Base-by-base conservation (phyloP, 2,113 vertebrate genomes). In the Erpornis zantholeuca region DNA sequence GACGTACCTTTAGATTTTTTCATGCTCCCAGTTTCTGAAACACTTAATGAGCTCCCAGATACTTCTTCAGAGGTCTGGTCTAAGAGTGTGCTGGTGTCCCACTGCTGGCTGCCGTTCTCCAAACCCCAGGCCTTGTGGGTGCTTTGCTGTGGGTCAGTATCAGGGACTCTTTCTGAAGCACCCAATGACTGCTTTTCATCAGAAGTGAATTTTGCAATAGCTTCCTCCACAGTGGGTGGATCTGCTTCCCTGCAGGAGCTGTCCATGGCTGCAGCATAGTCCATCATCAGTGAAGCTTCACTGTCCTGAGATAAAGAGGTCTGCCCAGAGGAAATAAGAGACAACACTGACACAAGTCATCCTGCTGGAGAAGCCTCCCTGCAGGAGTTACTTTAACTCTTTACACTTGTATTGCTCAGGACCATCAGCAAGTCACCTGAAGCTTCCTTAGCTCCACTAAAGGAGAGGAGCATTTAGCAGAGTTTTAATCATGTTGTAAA, bases 201-300 rank as follows among this genome's bases (percentile, higher is more conserved):
- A 7, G 64, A 88, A 3, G 82, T 56, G 49, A 91, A 95, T 10
- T 97, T 76, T 22, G 83, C 80, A 2, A 64, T n/a, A 2, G 96
- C 81, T 2, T 83, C 84, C 40, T 96, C 97, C 6, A 50, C 44
- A 15, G 89, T 42, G 70, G 97, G 96, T 63, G 70, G 80, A 36
- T 97, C 56, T 70, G 87, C 97, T 63, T 97, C 98, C 23, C 97
- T 98, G 95, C 89, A 97, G 7, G 98, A 97, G 45, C 98, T 97
- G 31, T 99, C 99, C 99, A 99, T 98, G 23, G 99, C 98, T 40
- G 99, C 99, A 10, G 98, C 98, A 12, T 99, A 99, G 95, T 98
- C 98, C 35, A 98, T 98, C 99, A 99, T 99, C 88, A 99, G 97
- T 35, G 98, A 95, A 38, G 98, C 97, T 57, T 98, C 98, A 7